A percentile compares a stretch with the other conserved stretches of the same genome.
These are phyloP conservation scores for Brachionus rotundiformis DNA, from an alignment of 1,140 invertebrate species.

Conservation along the genomic window DNA sequence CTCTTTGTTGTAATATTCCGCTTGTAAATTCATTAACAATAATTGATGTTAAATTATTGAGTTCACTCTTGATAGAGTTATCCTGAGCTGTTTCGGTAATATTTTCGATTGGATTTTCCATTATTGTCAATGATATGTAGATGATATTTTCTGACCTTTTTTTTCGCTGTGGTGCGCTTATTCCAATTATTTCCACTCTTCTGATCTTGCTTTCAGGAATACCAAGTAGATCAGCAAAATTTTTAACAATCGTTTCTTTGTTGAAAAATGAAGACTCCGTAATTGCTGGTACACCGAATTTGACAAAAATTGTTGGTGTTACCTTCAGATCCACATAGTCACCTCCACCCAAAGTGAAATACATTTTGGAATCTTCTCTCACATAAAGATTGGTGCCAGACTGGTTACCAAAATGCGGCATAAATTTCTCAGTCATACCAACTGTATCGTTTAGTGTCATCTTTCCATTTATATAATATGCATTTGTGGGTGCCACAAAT, in stretches of 20 bases:
- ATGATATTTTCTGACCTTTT: not conserved
- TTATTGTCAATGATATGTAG: not conserved
- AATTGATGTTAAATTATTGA: not conserved
- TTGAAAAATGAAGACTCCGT: conserved; percentile 2
- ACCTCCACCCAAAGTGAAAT: not conserved
- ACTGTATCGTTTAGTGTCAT: conserved; percentile 39
- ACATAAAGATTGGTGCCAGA: conserved; percentile 34
- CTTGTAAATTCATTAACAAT: conserved; percentile 4
- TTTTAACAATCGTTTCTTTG: not conserved
- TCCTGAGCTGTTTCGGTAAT: not conserved
- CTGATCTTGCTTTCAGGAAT: not conserved
- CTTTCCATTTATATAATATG: conserved; percentile 51
- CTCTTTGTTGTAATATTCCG: not conserved
- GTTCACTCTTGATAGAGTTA: not conserved
- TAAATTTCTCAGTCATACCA: not conserved
- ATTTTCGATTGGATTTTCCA: conserved; percentile 18
- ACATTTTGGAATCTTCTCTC: not conserved
- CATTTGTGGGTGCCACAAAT: conserved; percentile 57
- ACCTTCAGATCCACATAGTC: conserved; percentile 39
- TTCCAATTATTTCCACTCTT: not conserved
- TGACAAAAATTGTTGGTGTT: conserved; percentile 11
- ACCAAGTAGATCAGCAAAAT: conserved; percentile 8
- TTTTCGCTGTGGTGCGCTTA: not conserved
- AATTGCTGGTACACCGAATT: not conserved
- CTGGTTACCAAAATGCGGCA: not conserved